A percentile compares a stretch with the other conserved stretches of the same genome.
Evolutionary conservation across 2,113 vertebrate species (phyloP).

Genomic region (Tichodroma muraria): DNA sequence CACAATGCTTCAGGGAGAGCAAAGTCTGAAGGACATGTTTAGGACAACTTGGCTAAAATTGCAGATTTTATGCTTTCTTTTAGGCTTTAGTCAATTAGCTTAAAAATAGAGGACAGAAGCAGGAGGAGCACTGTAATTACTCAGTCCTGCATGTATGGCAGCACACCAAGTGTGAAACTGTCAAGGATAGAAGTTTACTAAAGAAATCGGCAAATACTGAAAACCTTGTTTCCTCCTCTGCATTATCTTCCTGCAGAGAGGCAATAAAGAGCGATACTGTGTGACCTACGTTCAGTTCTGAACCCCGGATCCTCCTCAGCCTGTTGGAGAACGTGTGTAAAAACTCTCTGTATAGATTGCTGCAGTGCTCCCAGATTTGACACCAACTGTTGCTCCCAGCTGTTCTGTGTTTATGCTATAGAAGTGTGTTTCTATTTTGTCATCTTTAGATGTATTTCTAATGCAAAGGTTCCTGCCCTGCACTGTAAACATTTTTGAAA

Average conservation of each 20-base stretch:
- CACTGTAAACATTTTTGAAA: background rate
- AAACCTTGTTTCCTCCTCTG: background rate
- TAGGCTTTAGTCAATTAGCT: background rate
- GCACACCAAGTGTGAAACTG: background rate
- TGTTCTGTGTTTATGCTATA: background rate
- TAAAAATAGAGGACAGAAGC: background rate
- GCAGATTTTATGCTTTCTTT: background rate
- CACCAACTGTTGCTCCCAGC: background rate
- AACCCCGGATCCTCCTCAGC: background rate
- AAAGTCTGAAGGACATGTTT: background rate
- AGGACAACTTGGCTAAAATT: background rate
- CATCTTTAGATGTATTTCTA: background rate
- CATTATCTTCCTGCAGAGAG: fast-evolving
- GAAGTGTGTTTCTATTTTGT: background rate
- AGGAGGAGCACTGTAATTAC: background rate
- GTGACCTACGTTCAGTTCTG: background rate
- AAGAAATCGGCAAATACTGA: background rate
- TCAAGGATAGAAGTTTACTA: background rate
- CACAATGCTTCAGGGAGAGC: background rate
- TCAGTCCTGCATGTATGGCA: background rate
- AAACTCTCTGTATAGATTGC: background rate
- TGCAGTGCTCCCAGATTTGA: background rate
- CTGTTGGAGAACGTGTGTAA: background rate
- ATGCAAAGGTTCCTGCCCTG: background rate
- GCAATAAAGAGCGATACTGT: background rate